These are phyloP conservation scores for Selenia dentaria DNA, from an alignment of 2,888 invertebrate genomes.

Conservation along the genomic window DNA sequence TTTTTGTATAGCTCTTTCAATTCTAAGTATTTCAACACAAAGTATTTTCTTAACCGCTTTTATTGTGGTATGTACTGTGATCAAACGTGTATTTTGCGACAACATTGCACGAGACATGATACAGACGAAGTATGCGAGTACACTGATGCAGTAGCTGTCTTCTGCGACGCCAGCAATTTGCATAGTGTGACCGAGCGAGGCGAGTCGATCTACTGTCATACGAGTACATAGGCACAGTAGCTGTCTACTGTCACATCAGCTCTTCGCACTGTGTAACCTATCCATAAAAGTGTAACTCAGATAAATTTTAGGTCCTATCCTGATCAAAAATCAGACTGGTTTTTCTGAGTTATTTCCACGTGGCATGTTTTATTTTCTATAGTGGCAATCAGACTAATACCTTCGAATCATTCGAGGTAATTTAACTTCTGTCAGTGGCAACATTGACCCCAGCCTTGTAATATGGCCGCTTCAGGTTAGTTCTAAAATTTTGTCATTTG, in stretches of 20 bases:
- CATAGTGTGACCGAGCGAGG: no score
- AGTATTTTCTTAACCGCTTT: no score
- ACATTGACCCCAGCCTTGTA: conserved; percentile 83
- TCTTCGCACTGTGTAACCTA: conserved; percentile 23
- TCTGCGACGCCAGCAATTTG: conserved; percentile 13
- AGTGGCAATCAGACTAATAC: background rate
- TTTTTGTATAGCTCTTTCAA: conserved; percentile 20
- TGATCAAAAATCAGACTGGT: no score
- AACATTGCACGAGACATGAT: conserved; percentile 19
- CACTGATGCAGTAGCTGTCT: conserved; percentile 24
- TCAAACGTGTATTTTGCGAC: conserved; percentile 22
- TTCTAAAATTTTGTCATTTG: conserved; percentile 83
- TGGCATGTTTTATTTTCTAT: background rate
- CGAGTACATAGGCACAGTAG: conserved; percentile 27
- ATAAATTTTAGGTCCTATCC: no score
- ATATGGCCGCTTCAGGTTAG: conserved; percentile 91
- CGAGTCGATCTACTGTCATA: conserved; percentile 20
- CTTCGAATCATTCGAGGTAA: conserved; percentile 17
- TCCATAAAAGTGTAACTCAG: no score
- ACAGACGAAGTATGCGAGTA: no score
- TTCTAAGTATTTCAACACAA: conserved; percentile 24
- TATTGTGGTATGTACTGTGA: no score
- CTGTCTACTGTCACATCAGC: conserved; percentile 27
- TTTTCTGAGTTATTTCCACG: no score
- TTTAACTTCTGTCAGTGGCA: conserved; percentile 60